Conservation (phyloP, 2,797 vertebrate species). For the Pygocentrus nattereri region DNA sequence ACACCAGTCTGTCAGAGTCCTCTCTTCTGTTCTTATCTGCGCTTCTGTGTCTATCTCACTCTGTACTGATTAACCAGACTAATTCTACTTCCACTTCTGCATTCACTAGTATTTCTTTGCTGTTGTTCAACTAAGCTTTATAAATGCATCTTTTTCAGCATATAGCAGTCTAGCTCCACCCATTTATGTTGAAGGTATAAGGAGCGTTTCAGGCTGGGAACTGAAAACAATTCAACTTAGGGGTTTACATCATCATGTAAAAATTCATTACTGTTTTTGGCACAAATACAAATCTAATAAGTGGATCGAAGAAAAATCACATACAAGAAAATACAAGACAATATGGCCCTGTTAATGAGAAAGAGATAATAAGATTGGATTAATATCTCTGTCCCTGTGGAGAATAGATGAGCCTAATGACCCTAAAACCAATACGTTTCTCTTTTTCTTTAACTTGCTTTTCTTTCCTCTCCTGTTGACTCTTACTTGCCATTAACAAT, state of each 20-base stretch:
- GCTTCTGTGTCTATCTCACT: conserved; percentile 4
- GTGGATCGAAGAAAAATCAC: too few species aligned
- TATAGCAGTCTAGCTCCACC: too few species aligned
- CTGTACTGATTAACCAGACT: conserved; percentile 34
- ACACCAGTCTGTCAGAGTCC: not conserved
- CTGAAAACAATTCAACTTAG: too few species aligned
- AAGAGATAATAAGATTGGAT: not conserved
- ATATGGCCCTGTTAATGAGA: too few species aligned
- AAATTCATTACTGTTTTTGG: too few species aligned
- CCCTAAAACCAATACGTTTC: not conserved
- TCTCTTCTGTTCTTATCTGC: conserved; percentile 24
- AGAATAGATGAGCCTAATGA: not conserved
- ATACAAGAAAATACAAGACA: too few species aligned
- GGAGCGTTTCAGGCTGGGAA: too few species aligned
- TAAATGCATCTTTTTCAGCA: too few species aligned
- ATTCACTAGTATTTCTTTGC: not conserved
- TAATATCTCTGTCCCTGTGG: not conserved
- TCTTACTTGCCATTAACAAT: not conserved
- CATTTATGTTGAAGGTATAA: too few species aligned
- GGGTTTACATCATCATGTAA: too few species aligned
- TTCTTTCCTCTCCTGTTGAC: not conserved
- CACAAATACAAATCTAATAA: too few species aligned
- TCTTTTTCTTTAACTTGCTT: not conserved
- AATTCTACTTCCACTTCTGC: not conserved
- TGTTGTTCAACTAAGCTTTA: not conserved